A percentile compares a stretch with the other conserved stretches of the same genome.
These are phyloP conservation scores for Gopherus flavomarginatus DNA, from an alignment of 2,113 vertebrate genomes.

Conservation along the genomic window DNA sequence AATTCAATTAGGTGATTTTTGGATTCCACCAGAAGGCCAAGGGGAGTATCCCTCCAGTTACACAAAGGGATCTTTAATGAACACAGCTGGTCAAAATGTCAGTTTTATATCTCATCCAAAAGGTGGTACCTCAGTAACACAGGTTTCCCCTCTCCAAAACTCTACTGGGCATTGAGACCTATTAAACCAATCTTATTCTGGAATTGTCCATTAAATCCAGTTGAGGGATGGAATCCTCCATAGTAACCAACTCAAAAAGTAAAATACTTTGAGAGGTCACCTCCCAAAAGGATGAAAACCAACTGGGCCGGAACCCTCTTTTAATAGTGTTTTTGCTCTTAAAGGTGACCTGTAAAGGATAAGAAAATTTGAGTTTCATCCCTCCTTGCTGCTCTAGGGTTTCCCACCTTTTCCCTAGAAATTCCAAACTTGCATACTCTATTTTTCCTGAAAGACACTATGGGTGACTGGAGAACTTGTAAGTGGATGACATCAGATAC, in stretches of 20 bases:
- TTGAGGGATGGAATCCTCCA: not conserved
- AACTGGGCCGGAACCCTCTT: not conserved
- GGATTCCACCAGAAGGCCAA: not conserved
- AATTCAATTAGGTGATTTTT: not conserved
- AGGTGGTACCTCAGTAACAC: not conserved
- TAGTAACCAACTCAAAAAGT: not conserved
- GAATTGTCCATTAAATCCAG: not conserved
- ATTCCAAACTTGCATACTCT: too few relatives aligned
- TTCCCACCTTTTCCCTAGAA: too few relatives aligned
- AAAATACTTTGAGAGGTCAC: not conserved
- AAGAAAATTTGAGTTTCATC: too few relatives aligned
- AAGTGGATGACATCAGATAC: too few relatives aligned
- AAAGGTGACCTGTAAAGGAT: not conserved
- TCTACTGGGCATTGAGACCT: not conserved
- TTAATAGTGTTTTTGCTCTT: not conserved
- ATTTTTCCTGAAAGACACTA: too few relatives aligned
- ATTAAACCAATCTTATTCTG: not conserved
- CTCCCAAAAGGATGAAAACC: not conserved
- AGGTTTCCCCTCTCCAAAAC: not conserved
- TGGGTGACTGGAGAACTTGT: too few relatives aligned
- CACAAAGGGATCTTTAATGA: not conserved
- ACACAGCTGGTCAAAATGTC: not conserved
- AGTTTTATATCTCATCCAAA: not conserved
- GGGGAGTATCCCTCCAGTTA: not conserved
- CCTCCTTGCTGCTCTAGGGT: too few relatives aligned